Evolutionary conservation across 2,113 vertebrate species (phyloP).

Genomic region (Brienomyrus brachyistius): DNA sequence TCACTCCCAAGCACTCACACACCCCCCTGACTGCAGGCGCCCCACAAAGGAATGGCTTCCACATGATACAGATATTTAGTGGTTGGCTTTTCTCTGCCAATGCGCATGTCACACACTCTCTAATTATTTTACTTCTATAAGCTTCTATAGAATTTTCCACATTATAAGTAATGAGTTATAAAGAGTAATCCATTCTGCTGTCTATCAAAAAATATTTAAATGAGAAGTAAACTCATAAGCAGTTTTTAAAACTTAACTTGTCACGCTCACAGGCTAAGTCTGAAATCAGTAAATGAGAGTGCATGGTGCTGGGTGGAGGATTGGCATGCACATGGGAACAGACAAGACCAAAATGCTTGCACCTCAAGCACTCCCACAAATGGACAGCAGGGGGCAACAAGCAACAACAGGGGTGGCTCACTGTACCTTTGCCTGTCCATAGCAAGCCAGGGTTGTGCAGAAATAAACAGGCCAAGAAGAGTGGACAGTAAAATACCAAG

Average conservation of each 20-base stretch:
- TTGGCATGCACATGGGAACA: background rate
- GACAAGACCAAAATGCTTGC: background rate
- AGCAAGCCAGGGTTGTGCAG: conserved; percentile 51
- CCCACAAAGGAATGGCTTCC: background rate
- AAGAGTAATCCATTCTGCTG: background rate
- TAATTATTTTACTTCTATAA: background rate
- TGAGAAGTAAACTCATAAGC: background rate
- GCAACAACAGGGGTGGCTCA: conserved; percentile 35
- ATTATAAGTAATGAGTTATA: background rate
- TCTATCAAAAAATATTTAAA: background rate
- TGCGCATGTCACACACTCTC: background rate
- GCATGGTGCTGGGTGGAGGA: background rate
- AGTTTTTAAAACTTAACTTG: background rate
- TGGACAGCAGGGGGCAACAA: background rate
- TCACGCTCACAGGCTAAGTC: background rate
- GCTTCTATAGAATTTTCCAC: background rate
- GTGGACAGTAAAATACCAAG: conserved; percentile 14
- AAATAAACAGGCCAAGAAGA: conserved; percentile 30
- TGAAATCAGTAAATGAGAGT: background rate
- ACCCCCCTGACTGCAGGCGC: background rate
- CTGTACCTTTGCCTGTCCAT: conserved; percentile 89
- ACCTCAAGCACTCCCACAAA: background rate
- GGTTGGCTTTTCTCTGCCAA: background rate
- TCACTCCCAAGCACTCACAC: background rate
- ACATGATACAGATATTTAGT: background rate